phyloP scores from a whole-genome alignment of 2,888 invertebrate species.

The Willowsia nigromaculata region DNA sequence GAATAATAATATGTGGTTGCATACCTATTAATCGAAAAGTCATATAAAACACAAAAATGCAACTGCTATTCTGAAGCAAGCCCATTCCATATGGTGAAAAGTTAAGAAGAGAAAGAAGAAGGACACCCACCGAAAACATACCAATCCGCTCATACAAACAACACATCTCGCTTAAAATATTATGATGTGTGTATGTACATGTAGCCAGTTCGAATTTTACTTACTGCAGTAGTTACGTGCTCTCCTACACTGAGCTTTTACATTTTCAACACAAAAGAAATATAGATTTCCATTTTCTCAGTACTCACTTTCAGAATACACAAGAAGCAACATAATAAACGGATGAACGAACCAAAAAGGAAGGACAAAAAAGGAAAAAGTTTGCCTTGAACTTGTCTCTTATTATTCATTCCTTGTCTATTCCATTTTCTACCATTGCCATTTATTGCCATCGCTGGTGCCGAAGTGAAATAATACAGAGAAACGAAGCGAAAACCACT shows the following conservation, averaged over 20 bases:
- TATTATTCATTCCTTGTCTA: conserved; percentile 68
- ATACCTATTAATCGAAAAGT: neutral
- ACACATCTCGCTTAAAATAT: neutral
- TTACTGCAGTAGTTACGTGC: conserved; percentile 70
- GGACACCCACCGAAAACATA: conserved; percentile 14
- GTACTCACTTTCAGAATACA: conserved; percentile 3
- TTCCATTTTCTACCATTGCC: conserved; percentile 46
- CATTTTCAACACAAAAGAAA: neutral
- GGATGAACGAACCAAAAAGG: conserved; percentile 41
- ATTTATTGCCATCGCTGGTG: neutral
- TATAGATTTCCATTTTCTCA: conserved; percentile 14
- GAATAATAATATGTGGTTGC: neutral
- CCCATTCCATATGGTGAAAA: conserved; percentile 36
- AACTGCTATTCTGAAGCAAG: neutral
- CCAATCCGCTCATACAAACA: conserved; percentile 1
- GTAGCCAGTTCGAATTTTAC: conserved; percentile 38
- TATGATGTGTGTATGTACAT: conserved; percentile 37
- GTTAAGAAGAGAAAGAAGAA: neutral
- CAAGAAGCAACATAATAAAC: conserved; percentile 36
- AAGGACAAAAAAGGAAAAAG: conserved; percentile 47
- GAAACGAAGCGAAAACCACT: conserved; percentile 4
- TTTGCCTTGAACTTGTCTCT: conserved; percentile 70
- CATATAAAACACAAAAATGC: neutral
- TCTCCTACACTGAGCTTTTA: conserved; percentile 1
- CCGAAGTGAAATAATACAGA: neutral